A percentile compares a stretch with the other conserved stretches of the same genome.
These are phyloP conservation scores for Eospalax fontanierii DNA, from an alignment of 2,797 vertebrate species.

Conservation along the genomic window DNA sequence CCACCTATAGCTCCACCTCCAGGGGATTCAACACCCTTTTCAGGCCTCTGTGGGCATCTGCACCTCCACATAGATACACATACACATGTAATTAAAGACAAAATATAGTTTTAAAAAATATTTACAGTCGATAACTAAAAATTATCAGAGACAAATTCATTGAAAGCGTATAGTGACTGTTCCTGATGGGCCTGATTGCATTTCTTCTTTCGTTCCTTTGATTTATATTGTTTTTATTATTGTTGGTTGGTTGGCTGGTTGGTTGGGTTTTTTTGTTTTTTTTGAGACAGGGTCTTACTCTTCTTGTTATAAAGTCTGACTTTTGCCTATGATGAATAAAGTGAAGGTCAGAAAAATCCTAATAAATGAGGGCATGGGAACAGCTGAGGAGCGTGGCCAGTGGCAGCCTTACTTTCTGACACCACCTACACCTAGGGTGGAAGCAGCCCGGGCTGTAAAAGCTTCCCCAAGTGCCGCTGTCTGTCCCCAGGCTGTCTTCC, in stretches of 20 bases:
- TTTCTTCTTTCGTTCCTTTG: neutral
- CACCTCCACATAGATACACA: neutral
- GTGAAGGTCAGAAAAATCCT: neutral
- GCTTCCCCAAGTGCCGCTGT: neutral
- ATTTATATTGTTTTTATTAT: neutral
- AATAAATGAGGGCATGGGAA: neutral
- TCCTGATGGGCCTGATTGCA: neutral
- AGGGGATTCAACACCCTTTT: neutral
- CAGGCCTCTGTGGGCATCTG: neutral
- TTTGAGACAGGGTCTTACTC: too few species aligned
- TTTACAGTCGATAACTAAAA: neutral
- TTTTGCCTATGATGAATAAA: neutral
- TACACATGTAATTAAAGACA: neutral
- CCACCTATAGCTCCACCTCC: neutral
- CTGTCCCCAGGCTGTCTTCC: neutral
- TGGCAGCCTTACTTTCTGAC: rapidly evolving
- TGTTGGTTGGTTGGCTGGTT: neutral
- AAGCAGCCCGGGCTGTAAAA: too few species aligned
- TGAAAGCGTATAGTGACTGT: neutral
- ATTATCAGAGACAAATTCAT: neutral
- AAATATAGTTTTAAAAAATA: neutral
- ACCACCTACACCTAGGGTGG: rapidly evolving
- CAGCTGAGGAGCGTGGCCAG: neutral
- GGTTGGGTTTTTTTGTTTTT: too few species aligned
- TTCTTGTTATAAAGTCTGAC: neutral